These are phyloP conservation scores for Eulimnadia texana DNA, from an alignment of 1,140 invertebrate genomes.

Conservation along the genomic window DNA sequence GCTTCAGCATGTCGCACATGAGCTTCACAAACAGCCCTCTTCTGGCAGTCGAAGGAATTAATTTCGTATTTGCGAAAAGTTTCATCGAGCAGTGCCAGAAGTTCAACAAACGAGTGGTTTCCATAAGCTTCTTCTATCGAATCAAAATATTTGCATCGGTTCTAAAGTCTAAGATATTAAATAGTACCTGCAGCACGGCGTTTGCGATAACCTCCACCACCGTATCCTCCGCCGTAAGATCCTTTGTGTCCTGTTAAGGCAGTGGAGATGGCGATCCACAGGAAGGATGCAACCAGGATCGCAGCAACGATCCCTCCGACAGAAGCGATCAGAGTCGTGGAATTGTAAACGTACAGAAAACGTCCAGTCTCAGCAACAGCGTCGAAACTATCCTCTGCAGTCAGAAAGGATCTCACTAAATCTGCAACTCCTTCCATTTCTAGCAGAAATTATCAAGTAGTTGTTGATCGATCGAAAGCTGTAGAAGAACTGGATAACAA, in stretches of 20 bases:
- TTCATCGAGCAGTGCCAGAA: constrained; percentile 14
- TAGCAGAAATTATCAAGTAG: background rate
- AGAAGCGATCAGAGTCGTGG: constrained; percentile 15
- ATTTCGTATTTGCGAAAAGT: constrained; percentile 12
- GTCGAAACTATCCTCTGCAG: background rate
- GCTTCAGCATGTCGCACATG: background rate
- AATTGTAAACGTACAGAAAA: constrained; percentile 16
- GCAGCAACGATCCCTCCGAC: constrained; percentile 14
- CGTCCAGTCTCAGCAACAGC: constrained; percentile 13
- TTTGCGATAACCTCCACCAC: constrained; percentile 11
- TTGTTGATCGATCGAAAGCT: background rate
- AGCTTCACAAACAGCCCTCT: constrained; percentile 15
- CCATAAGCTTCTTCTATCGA: constrained; percentile 1
- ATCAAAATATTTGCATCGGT: background rate
- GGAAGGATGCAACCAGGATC: constrained; percentile 12
- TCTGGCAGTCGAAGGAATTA: constrained; percentile 10
- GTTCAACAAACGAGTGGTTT: constrained; percentile 13
- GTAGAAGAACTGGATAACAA: background rate
- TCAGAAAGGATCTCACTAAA: background rate
- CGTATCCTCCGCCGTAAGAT: constrained; percentile 2
- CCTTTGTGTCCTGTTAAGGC: background rate
- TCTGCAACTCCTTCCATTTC: background rate
- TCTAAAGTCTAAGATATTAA: background rate
- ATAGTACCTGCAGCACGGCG: constrained; percentile 6
- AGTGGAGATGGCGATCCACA: constrained; percentile 14